Evolutionary conservation across 2,797 vertebrate genomes (phyloP), one percentile per base, ranked within the genome.

Genomic region (Alca torda): DNA sequence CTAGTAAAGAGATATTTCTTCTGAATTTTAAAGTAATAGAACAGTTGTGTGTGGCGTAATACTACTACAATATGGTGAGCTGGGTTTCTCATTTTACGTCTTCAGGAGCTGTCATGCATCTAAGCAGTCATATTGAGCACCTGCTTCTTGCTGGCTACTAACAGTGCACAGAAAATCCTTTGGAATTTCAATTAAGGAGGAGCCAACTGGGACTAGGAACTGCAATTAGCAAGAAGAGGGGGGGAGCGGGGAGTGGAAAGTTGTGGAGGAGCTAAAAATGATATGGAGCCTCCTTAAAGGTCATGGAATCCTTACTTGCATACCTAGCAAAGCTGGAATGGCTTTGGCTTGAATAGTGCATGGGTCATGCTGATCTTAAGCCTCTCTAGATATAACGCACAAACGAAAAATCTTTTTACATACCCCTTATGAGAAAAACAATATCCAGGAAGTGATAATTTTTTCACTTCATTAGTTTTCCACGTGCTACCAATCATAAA

Each of bases 121-220:
- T 23, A 18, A 79, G 54, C 30, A 35, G 41, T 59, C 43, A 19
- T 13, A n/a, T 7, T 1, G 16, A 91, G 67, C 94, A 94, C 93
- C 91, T 96, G 92, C 84, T 95, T 94, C 85, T 95, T 95, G 87
- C 85, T 81, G 76, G 81, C 84, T 30, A 39, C 68, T 65, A 87
- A 21, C 50, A 83, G 68, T 51, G 46, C 54, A 57, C 76, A 76
- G 82, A 95, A 95, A 84, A 95, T 81, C 89, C 91, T 73, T n/a
- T 88, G 94, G 94, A 93, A 95, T 95, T 91, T 73, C 0, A 0
- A 11, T 67, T 91, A 80, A 96, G 82, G 65, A 69, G 89, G 65
- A 67, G 82, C 53, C 75, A 78, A 63, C 69, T 78, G 73, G 57
- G 65, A 46, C 45, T 87, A 45, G 86, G 81, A 95, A 28, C 63